Percentiles rank a stretch among this genome's conserved stretches.
Evolutionary conservation across 2,888 invertebrate genomes (phyloP).

Genomic region (Tachystola acroxantha): DNA sequence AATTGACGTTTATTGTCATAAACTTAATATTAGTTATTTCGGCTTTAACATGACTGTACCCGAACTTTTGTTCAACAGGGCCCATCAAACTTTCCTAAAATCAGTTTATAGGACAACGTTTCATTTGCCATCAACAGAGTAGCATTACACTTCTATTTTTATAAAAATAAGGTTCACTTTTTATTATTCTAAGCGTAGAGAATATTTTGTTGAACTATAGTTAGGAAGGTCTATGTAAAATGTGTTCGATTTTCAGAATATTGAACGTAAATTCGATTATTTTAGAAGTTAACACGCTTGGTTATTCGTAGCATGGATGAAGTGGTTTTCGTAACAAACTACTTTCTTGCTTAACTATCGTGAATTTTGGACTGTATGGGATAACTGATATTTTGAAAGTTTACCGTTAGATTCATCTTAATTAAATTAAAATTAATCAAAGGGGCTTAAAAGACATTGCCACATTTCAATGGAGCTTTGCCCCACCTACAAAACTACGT

Average conservation of each 20-base stretch:
- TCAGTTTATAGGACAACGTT: not conserved
- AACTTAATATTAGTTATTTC: not conserved
- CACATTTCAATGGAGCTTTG: too few relatives aligned
- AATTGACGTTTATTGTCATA: not conserved
- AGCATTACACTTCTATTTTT: too few relatives aligned
- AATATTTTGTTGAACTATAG: not conserved
- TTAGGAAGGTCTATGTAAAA: slow-evolving; percentile 1
- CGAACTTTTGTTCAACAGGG: slow-evolving; percentile 1
- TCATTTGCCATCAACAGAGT: not conserved
- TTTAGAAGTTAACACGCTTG: not conserved
- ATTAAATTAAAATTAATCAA: too few relatives aligned
- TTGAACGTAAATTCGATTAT: not conserved
- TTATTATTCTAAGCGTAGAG: not conserved
- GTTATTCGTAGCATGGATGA: too few relatives aligned
- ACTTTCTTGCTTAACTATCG: too few relatives aligned
- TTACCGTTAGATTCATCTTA: too few relatives aligned
- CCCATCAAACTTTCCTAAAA: not conserved
- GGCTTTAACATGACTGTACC: not conserved
- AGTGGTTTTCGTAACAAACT: too few relatives aligned
- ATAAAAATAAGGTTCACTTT: not conserved
- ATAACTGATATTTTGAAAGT: too few relatives aligned
- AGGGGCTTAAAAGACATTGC: too few relatives aligned
- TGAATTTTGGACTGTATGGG: too few relatives aligned
- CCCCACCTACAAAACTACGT: too few relatives aligned
- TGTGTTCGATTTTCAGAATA: slow-evolving; percentile 1